Evolutionary conservation across 2,888 invertebrate species (phyloP).

Genomic region (Parascotia fuliginaria): DNA sequence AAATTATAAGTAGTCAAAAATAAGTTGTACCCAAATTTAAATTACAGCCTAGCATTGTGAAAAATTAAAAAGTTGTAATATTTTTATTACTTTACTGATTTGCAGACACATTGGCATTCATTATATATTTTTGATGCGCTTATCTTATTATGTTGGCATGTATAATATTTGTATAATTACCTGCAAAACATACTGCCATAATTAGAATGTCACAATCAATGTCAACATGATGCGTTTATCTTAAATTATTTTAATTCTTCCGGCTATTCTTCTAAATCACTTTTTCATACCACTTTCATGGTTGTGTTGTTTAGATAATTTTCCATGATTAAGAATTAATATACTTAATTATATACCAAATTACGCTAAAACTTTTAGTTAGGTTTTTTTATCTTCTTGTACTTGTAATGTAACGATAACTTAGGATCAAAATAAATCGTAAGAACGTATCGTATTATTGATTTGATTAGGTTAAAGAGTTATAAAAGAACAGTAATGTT

Average conservation of each 20-base stretch:
- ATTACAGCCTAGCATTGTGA: too few relatives aligned
- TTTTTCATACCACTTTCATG: conserved; percentile 14
- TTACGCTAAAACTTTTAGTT: too few relatives aligned
- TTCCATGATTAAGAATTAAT: conserved; percentile 8
- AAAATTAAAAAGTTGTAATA: too few relatives aligned
- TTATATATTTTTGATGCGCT: conserved; percentile 29
- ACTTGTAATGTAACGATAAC: too few relatives aligned
- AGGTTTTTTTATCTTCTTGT: too few relatives aligned
- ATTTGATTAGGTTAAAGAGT: too few relatives aligned
- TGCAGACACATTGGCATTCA: conserved; percentile 22
- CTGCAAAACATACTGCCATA: conserved; percentile 29
- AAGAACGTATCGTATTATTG: too few relatives aligned
- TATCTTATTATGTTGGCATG: conserved; percentile 25
- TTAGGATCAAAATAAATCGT: too few relatives aligned
- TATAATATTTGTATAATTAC: conserved; percentile 27
- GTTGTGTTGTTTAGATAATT: not conserved
- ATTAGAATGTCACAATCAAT: conserved; percentile 34
- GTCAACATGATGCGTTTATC: conserved; percentile 31
- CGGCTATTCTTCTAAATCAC: conserved; percentile 26
- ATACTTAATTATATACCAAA: not conserved
- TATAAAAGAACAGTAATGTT: too few relatives aligned
- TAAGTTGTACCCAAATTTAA: too few relatives aligned
- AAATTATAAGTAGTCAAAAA: too few relatives aligned
- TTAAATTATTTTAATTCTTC: conserved; percentile 28
- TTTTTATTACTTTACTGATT: too few relatives aligned